phyloP scores from a whole-genome alignment of 2,113 vertebrate genomes.

The Bubo scandiacus region DNA sequence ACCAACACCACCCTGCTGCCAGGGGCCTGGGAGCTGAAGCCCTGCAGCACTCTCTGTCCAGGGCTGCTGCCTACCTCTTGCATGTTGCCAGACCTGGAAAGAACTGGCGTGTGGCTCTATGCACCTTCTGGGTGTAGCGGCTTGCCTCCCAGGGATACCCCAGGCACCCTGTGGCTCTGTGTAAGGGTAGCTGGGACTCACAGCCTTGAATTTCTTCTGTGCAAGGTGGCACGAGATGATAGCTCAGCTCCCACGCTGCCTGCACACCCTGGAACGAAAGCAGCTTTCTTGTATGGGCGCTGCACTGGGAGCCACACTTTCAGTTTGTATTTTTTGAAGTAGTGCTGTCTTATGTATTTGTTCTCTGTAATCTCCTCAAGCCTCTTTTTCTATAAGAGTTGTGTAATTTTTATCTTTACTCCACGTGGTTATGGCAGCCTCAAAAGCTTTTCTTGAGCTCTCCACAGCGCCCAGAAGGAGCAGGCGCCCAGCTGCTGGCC shows the following conservation, averaged over 20 bases:
- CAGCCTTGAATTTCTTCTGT: background rate
- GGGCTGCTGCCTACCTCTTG: background rate
- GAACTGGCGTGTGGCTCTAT: fast-evolving
- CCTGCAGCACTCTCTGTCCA: no score
- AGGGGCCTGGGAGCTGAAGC: no score
- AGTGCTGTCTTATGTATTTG: background rate
- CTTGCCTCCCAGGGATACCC: fast-evolving
- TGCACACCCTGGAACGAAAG: background rate
- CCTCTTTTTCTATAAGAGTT: background rate
- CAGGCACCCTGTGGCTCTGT: fast-evolving
- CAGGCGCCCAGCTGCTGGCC: background rate
- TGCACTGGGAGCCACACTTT: background rate
- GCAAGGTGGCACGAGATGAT: background rate
- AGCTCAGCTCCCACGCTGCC: background rate
- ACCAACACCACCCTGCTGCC: no score
- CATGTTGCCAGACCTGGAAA: fast-evolving
- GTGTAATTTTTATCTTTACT: background rate
- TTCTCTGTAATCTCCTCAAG: background rate
- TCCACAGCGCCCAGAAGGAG: background rate
- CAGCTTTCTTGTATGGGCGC: fast-evolving
- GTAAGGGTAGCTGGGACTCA: background rate
- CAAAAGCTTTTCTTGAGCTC: background rate
- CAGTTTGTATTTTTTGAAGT: background rate
- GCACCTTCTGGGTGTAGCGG: fast-evolving
- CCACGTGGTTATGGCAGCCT: background rate